Evolutionary conservation across 2,797 vertebrate species (phyloP), one percentile per base, ranked within the genome.

Genomic region (Pseudotriccus pelzelni): DNA sequence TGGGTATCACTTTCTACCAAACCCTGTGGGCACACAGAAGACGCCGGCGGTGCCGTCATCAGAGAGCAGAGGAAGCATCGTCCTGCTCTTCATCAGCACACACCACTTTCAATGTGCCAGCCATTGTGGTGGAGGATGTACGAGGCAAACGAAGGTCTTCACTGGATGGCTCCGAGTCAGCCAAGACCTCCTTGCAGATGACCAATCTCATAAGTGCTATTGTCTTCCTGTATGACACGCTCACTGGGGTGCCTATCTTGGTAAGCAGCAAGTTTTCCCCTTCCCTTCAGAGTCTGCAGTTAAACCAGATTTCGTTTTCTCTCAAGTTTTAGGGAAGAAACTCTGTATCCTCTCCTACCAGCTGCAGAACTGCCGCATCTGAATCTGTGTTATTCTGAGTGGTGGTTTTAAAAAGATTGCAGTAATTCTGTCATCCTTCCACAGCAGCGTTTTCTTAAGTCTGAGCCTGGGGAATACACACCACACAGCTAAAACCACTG

Each of bases 151-250:
- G 98, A 77, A 97, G 98, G 59, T 98, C 98, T 37, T 98, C 98
- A 0, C 86, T 98, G 97, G 98, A 98, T 8, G 98, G 98, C 77
- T 98, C 98, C 0, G 98, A 98, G 92, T 98, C 98, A 20, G 98
- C 98, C 90, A 98, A 98, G 97, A 98, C 98, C 28, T 98, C 98
- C 72, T 96, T 98, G 95, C 98, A 98, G 97, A 98, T 98, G 97
- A 98, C 98, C 95, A 98, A 98, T 93, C 96, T 98, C 96, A 98
- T 98, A 95, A 98, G 98, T 17, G 98, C 98, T 62, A 98, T 98
- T 85, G 98, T 98, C 95, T 98, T 98, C 95, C 97, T 98, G 86
- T 98, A 98, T 37, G 98, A 98, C 96, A 98, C 98, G 1, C 97
- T 98, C 88, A 98, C 98, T 30, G 98, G 98, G 89, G 97, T 98